Conservation (phyloP, 1,140 invertebrate species). For the Pygmarrhopalites habei region DNA sequence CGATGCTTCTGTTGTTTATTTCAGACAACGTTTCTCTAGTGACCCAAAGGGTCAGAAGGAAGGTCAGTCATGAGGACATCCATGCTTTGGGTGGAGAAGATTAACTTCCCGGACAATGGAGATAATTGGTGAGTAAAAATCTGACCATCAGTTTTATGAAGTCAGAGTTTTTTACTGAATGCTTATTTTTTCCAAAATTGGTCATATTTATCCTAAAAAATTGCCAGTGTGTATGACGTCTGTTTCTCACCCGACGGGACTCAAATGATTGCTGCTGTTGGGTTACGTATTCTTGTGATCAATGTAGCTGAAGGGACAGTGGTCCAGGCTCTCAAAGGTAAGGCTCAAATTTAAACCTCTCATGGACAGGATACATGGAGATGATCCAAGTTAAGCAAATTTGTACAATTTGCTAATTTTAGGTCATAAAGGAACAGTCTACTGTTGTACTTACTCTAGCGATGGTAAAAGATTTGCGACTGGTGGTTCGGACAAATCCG, state of each 20-base stretch:
- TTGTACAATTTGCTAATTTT: constrained; percentile 11
- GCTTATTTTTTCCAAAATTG: too few species aligned
- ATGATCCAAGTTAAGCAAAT: neutral
- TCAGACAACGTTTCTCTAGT: too few species aligned
- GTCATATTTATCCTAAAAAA: too few species aligned
- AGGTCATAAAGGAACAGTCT: constrained; percentile 88
- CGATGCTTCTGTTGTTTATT: too few species aligned
- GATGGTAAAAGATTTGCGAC: constrained; percentile 97
- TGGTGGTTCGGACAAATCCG: constrained; percentile 91
- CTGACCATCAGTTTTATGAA: too few species aligned
- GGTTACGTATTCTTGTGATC: constrained; percentile 87
- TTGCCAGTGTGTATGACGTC: constrained; percentile 76
- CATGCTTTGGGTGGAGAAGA: constrained; percentile 33
- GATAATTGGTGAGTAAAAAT: constrained; percentile 33
- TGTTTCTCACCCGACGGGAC: constrained; percentile 93
- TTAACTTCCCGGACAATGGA: constrained; percentile 34
- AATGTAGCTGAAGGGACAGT: constrained; percentile 83
- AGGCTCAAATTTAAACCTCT: neutral
- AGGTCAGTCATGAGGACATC: constrained; percentile 34
- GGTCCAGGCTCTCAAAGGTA: constrained; percentile 82
- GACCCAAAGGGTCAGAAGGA: too few species aligned
- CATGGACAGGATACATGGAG: too few species aligned
- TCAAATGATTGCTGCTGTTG: constrained; percentile 87
- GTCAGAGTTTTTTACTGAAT: too few species aligned
- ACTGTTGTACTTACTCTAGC: constrained; percentile 82